A percentile compares a stretch with the other conserved stretches of the same genome.
phyloP scores from a whole-genome alignment of 2,113 vertebrate genomes.

The Trogon surrucura region DNA sequence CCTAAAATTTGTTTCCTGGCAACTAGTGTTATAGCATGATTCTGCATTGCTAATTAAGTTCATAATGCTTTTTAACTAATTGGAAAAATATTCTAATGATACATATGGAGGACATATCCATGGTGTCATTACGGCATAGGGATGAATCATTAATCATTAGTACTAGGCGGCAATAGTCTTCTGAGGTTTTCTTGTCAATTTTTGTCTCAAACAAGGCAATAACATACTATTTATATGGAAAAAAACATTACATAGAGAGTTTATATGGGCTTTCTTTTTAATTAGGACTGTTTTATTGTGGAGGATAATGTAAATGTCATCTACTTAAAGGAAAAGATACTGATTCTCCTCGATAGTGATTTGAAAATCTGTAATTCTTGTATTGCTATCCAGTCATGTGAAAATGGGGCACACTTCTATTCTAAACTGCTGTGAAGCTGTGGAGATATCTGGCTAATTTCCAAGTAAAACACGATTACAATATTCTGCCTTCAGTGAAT shows the following conservation, averaged over 20 bases:
- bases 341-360: not conserved
- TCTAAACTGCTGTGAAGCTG: not conserved
- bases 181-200: not conserved
- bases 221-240: not conserved
- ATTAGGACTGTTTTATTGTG: not conserved
- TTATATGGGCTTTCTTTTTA: not conserved
- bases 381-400: not conserved
- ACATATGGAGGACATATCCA: not conserved
- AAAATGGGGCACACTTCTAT: slow-evolving; percentile 2
- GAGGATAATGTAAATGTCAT: not conserved
- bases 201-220: not conserved
- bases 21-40: not conserved
- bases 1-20: not conserved
- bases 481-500: slow-evolving; percentile 22
- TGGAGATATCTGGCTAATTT: slow-evolving; percentile 42
- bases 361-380: not conserved
- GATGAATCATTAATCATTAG: not conserved
- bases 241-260: not conserved
- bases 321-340: not conserved
- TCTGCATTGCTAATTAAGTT: not conserved
- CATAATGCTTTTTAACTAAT: not conserved
- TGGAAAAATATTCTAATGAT: not conserved
- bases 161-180: not conserved
- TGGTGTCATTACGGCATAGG: not conserved
- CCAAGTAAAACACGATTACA: slow-evolving; percentile 39